A percentile compares a stretch with the other conserved stretches of the same genome.
Conservation (phyloP, 2,113 vertebrate genomes). For the Sprattus sprattus region DNA sequence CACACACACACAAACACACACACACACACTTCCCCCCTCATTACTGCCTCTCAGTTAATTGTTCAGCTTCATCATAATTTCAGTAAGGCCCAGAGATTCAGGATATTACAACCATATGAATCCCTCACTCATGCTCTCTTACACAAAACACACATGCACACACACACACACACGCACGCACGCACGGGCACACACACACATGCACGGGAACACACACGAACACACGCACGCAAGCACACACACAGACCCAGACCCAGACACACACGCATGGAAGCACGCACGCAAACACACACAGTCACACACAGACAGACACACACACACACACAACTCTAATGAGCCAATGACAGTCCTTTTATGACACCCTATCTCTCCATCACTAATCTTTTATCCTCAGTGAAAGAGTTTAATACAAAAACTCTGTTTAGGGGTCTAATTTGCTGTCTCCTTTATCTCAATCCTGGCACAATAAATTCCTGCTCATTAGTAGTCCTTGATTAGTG, state of each 20-base stretch:
- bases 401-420: background rate
- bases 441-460: background rate
- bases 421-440: background rate
- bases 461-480: background rate
- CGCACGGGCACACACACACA: background rate
- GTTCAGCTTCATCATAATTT: background rate
- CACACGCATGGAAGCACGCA: background rate
- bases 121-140: background rate
- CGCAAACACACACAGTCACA: background rate
- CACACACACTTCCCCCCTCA: background rate
- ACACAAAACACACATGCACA: background rate
- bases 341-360: background rate
- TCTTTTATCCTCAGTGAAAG: background rate
- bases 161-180: conserved; percentile 9
- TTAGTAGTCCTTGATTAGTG: background rate
- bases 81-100: background rate
- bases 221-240: background rate
- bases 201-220: too few species aligned
- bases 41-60: background rate
- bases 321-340: conserved; percentile 5
- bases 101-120: background rate
- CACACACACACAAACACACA: background rate
- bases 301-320: background rate
- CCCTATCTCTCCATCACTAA: background rate
- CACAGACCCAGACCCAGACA: background rate